Base-by-base conservation (phyloP, 1,140 invertebrate genomes). In the Oedothorax gibbosus region DNA sequence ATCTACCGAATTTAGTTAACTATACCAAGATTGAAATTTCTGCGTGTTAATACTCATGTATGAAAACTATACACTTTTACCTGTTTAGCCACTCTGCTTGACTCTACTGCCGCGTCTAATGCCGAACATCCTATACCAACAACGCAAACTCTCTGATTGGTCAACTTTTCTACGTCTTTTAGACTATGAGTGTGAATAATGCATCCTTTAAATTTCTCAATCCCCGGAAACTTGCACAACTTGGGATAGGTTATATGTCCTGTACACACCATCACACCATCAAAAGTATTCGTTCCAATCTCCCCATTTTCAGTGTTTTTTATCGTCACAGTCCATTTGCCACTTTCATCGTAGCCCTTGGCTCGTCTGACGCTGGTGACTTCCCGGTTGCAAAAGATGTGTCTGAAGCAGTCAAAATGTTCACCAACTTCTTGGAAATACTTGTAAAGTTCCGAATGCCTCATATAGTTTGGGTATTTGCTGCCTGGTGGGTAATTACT, bases 121-220 rank as follows among this genome's bases (percentile, higher is more conserved):
- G 90, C 91, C 9, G 92, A 92, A 87, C 92, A 92, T 10, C 92
- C 92, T 53, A 92, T 89, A 14, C 92, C 92, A 20, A 92, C 86
- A 14, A 92, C 88, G 15, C 92, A 87, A 8, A 91, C 89, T 51
- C 87, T 87, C 86, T 90, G 89, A 57, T 88, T 89, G 78, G 90
- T 88, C 85, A 88, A 90, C 8, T 88, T 87, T 8, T 77, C 68
- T 21, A 77, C 78, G 53, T 87, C 86, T 54, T 87, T 87, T 85
- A 91, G 92, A 12, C 89, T 87, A 86, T 90, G 90, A 15, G 91
- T 89, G 85, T 92, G 92, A 8, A 92, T 20, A 89, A 88, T 87
- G 69, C 88, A 80, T 12, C 92, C 91, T 79, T 90, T 87, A 87
- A 92, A 92, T 10, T 88, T 87, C 85, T 56, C 90, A 90, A 68